These are phyloP conservation scores for Asbolus verrucosus DNA, from an alignment of 1,140 invertebrate species.

Conservation along the genomic window DNA sequence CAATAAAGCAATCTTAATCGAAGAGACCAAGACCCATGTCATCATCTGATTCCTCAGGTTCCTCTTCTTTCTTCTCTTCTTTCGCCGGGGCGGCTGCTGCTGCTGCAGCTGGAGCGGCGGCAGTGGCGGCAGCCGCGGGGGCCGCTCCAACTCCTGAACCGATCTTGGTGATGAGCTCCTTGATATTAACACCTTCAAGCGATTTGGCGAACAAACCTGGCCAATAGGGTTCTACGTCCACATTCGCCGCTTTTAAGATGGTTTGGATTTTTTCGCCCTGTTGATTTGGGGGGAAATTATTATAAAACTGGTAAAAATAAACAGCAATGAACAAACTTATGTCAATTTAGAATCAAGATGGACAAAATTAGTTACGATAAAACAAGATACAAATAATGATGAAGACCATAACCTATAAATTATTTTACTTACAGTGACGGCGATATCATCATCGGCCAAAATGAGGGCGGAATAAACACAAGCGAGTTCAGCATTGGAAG, in stretches of 20 bases:
- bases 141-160: slow-evolving; percentile 88
- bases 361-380: too few relatives aligned
- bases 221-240: slow-evolving; percentile 99
- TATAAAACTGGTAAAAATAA: too few relatives aligned
- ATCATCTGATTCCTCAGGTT: slow-evolving; percentile 90
- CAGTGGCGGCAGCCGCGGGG: slow-evolving; percentile 68
- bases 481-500: slow-evolving; percentile 92
- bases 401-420: slow-evolving; percentile 53
- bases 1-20: too few relatives aligned
- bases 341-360: too few relatives aligned
- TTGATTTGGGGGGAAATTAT: too few relatives aligned
- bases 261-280: slow-evolving; percentile 98
- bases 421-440: slow-evolving; percentile 92
- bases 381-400: too few relatives aligned
- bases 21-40: slow-evolving; percentile 96
- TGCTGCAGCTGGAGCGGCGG: slow-evolving; percentile 73
- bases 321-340: too few relatives aligned
- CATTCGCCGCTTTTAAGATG: slow-evolving; percentile 95
- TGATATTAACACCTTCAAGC: slow-evolving; percentile 93
- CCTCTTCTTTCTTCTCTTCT: slow-evolving; percentile 86
- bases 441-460: slow-evolving; percentile 96
- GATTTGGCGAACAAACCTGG: slow-evolving; percentile 98
- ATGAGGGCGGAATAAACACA: slow-evolving; percentile 98
- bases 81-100: slow-evolving; percentile 74
- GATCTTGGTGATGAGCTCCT: slow-evolving; percentile 94